Percentiles rank a stretch among this genome's conserved stretches.
Evolutionary conservation across 2,797 vertebrate genomes (phyloP).

Genomic region (Gephyroberyx darwinii): DNA sequence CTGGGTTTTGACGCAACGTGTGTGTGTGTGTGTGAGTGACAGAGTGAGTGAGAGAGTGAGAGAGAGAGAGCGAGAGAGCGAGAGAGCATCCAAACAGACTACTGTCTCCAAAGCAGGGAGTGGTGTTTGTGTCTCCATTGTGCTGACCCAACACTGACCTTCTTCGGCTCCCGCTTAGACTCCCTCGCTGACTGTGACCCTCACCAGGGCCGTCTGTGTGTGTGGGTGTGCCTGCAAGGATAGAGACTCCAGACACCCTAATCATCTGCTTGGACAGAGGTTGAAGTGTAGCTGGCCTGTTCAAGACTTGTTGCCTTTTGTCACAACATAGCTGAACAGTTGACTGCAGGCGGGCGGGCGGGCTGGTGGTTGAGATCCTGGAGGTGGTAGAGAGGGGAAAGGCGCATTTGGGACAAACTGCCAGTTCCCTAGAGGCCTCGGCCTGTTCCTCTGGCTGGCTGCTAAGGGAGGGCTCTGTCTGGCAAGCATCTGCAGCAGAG

Average conservation of each 20-base stretch:
- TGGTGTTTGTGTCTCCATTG: conserved; percentile 4
- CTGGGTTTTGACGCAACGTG: neutral
- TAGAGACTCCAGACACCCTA: conserved; percentile 21
- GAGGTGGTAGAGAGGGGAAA: conserved; percentile 1
- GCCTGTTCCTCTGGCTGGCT: conserved; percentile 1
- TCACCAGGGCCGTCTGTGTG: conserved; percentile 24
- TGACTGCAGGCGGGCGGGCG: neutral
- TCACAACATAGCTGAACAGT: conserved; percentile 13
- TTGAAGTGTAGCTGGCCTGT: conserved; percentile 36
- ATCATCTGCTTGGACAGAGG: conserved; percentile 28
- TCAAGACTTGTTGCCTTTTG: conserved; percentile 28
- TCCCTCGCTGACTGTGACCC: conserved; percentile 33
- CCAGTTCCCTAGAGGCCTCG: conserved; percentile 4
- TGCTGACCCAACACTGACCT: conserved; percentile 81
- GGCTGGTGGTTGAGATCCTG: conserved; percentile 7
- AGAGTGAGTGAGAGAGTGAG: too few species aligned
- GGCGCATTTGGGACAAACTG: conserved; percentile 14
- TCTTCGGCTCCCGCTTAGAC: conserved; percentile 56
- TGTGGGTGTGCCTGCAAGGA: conserved; percentile 15
- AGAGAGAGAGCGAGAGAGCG: too few species aligned
- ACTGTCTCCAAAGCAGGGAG: neutral
- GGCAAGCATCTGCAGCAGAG: conserved; percentile 6
- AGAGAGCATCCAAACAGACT: neutral
- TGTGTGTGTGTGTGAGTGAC: conserved; percentile 3
- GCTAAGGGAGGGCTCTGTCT: conserved; percentile 7